These are phyloP conservation scores for Telmatochromis brachygnathus DNA, from an alignment of 2,113 vertebrate species.

Conservation along the genomic window DNA sequence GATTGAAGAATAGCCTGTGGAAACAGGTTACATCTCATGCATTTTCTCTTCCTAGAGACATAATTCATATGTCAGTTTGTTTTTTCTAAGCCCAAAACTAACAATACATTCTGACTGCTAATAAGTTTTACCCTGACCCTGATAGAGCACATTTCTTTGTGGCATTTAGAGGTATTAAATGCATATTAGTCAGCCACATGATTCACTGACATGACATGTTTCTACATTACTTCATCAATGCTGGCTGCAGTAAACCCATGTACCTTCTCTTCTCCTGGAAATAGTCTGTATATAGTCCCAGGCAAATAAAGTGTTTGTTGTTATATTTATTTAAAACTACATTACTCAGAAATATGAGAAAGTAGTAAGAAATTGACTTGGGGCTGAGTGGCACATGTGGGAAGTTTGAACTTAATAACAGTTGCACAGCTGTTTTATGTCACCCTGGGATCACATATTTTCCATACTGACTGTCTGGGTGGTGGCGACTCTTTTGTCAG, in stretches of 20 bases:
- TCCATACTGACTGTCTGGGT: constrained; percentile 41
- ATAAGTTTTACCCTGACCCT: background rate
- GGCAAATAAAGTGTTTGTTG: background rate
- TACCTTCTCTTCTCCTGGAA: background rate
- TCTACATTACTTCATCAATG: background rate
- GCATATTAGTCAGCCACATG: background rate
- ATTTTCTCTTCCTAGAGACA: background rate
- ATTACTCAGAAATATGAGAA: background rate
- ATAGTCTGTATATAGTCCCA: background rate
- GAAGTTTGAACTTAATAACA: background rate
- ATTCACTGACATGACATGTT: background rate
- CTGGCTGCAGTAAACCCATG: background rate
- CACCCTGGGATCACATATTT: constrained; percentile 27
- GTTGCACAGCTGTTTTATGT: background rate
- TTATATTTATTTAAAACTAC: background rate
- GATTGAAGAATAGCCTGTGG: background rate
- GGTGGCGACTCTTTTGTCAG: constrained; percentile 38
- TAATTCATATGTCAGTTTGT: background rate
- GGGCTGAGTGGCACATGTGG: background rate
- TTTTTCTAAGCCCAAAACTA: background rate
- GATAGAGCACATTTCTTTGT: background rate
- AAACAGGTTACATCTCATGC: background rate
- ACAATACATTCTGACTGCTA: background rate
- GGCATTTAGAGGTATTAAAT: background rate
- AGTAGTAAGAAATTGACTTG: background rate